Base-by-base conservation (phyloP, 2,888 invertebrate species). In the Smittia aterrima region DNA sequence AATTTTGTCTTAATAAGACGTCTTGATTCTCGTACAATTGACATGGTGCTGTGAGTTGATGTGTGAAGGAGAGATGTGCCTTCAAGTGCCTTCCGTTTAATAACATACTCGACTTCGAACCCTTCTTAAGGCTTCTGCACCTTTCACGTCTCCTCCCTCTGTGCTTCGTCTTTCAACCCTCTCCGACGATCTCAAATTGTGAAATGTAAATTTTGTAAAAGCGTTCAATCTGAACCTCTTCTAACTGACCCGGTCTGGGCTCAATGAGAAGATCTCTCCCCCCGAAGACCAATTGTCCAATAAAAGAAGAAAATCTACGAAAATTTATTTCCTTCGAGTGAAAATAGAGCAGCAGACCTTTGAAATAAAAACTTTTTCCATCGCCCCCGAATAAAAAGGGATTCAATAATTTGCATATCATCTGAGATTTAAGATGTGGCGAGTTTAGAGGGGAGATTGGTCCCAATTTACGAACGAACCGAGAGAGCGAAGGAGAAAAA, bases 361-460 rank as follows among this genome's bases (percentile, higher is more conserved):
- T 58, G 47, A 47, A 47, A 47, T 47, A 16, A 11, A 16, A 47
- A 16, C 4, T 16, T 47, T n/a, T 47, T 47, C 47, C 3, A 6
- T 32, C 32, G 47, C 47, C 47, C 47, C 16, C 16, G 11, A 47
- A 38, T 4, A 38, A 47, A 72, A 62, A 72, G 62, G 58, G 32
- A 38, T 22, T 40, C 11, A 11, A 25, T 27, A 62, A 72, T 72
- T 72, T 72, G 72, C 72, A 72, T 72, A 72, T 72, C 72, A 40
- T 58, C 62, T 22, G 72, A 72, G 72, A 72, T 62, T 62, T 72
- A 72, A 62, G 72, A 72, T 72, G 70, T 71, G 70, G 54, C 70
- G 53, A 71, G 53, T 71, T 58, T 20, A 7, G 58, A 16, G 16
- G 13, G 58, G 18, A 58, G 22, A 18, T 13, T 16, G 47, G 47